A percentile compares a stretch with the other conserved stretches of the same genome.
Conservation (phyloP, 1,140 invertebrate genomes). For the Drosophila subpulchrella region DNA sequence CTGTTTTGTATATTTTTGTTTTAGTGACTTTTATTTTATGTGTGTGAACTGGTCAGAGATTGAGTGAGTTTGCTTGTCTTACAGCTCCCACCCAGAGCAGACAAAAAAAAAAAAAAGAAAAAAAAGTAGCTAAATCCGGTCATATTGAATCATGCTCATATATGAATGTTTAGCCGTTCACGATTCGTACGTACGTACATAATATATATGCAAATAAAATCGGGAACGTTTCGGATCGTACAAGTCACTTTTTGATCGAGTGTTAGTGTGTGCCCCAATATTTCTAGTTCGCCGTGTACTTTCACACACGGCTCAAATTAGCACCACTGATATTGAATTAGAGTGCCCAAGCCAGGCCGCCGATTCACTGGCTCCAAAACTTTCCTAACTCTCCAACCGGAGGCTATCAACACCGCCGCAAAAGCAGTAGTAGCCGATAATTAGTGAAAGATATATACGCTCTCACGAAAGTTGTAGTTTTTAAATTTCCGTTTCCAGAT, state of each 20-base stretch:
- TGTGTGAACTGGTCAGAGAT: slow-evolving; percentile 13
- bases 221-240: slow-evolving; percentile 26
- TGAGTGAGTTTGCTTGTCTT: slow-evolving; percentile 6
- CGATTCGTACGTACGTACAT: neutral
- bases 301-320: slow-evolving; percentile 71
- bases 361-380: slow-evolving; percentile 11
- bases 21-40: slow-evolving; percentile 9
- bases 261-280: slow-evolving; percentile 16
- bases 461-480: slow-evolving; percentile 54
- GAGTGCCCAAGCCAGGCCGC: slow-evolving; percentile 19
- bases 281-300: slow-evolving; percentile 43
- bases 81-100: slow-evolving; percentile 5
- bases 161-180: slow-evolving; percentile 11
- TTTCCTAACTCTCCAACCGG: slow-evolving; percentile 37
- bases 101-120: neutral
- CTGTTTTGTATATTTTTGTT: slow-evolving; percentile 13
- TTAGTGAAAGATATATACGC: slow-evolving; percentile 58
- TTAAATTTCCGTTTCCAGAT: neutral
- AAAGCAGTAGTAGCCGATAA: slow-evolving; percentile 31
- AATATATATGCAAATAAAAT: slow-evolving; percentile 35
- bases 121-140: slow-evolving; percentile 6
- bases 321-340: slow-evolving; percentile 46
- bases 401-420: slow-evolving; percentile 5
- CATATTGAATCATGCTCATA: slow-evolving; percentile 14
- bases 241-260: slow-evolving; percentile 20